Base-by-base conservation (phyloP, 2,888 invertebrate genomes). In the Ophonus ardosiacus region DNA sequence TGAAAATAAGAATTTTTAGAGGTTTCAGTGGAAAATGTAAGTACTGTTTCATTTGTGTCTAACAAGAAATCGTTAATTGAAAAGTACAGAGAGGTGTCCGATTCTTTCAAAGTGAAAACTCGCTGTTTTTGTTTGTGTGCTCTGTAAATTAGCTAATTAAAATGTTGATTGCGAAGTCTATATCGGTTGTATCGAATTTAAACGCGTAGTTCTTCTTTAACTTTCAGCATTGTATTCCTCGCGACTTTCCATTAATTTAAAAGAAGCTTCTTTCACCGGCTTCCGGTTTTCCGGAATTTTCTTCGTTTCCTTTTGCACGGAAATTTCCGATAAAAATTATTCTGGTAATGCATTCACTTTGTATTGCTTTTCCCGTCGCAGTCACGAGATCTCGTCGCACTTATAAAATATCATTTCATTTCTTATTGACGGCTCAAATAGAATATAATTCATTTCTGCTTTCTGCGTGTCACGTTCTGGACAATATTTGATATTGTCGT, bases 271-370 rank as follows among this genome's bases (percentile, higher is more conserved):
- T 81, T 81, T 63, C 63, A 61, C 7, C 63, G 40, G 65, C 24
- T 81, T 81, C 81, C 81, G 81, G 81, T 81, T 81, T 81, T 21
- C 65, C 17, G 43, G 63, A 65, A 65, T 81, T 40, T 81, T 51
- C 65, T 81, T 43, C 65, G 63, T 21, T 18, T 81, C 18, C 80
- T 40, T 78, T 78, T 24, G 31, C 78, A 57, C 57, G 43, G 63
- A 81, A 65, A 63, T 81, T 81, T 81, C 81, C 81, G 81, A 81
- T 81, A 81, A 81, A 51, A 81, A 78, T 78, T 81, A 81, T 81
- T 81, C 81, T 65, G 18, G 65, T 51, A 43, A 81, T 81, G 81
- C 51, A 61, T 81, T 61, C 63, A 81, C 61, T 81, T 81, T 51
- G 81, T 81, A 65, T 65, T 81, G 40, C 57, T 78, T 78, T 78